phyloP scores from a whole-genome alignment of 1,140 invertebrate genomes.

The Cardiocondyla obscurior region DNA sequence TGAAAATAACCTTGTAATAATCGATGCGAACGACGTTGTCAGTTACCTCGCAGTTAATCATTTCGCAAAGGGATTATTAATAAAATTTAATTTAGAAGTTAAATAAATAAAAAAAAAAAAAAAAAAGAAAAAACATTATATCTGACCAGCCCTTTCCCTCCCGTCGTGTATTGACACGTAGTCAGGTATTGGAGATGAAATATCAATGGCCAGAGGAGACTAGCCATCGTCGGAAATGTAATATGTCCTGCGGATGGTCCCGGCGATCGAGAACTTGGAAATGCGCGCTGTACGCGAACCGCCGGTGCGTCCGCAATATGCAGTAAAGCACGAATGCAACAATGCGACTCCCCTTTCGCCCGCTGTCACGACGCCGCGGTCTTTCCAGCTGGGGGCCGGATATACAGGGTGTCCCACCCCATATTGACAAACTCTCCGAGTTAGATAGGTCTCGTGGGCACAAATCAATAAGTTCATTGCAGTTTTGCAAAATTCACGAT shows the following conservation, averaged over 20 bases:
- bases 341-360: conserved; percentile 64
- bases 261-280: conserved; percentile 16
- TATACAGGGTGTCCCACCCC: no score
- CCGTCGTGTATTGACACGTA: not conserved
- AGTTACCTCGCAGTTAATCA: not conserved
- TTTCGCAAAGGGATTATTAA: not conserved
- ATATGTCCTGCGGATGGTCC: not conserved
- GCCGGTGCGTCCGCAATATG: conserved; percentile 72
- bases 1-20: not conserved
- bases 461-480: no score
- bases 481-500: no score
- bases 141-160: not conserved
- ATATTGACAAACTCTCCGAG: no score
- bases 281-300: not conserved
- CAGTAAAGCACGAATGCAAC: conserved; percentile 79
- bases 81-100: not conserved
- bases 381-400: conserved; percentile 51
- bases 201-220: not conserved
- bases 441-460: no score
- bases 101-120: not conserved
- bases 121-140: no score
- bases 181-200: not conserved
- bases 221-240: conserved; percentile 10
- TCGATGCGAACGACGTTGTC: not conserved
- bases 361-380: not conserved